Conservation (phyloP, 2,888 invertebrate genomes). For the Oscheius sp. region DNA sequence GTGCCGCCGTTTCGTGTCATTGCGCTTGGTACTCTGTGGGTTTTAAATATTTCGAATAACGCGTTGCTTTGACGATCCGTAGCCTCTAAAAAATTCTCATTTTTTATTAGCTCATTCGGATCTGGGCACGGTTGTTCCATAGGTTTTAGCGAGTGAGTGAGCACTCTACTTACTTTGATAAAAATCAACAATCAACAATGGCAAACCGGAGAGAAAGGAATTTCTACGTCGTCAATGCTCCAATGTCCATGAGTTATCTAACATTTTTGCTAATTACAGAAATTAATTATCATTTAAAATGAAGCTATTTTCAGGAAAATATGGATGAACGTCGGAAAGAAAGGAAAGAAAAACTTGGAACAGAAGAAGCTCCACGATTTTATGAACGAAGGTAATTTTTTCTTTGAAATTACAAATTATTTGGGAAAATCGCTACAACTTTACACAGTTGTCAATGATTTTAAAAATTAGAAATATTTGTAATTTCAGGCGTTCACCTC, state of each 20-base stretch:
- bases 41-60: conserved; percentile 14
- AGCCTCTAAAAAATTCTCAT: not conserved
- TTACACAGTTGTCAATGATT: no score
- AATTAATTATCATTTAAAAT: not conserved
- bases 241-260: not conserved
- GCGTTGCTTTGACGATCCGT: conserved; percentile 4
- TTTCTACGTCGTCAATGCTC: not conserved
- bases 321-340: conserved; percentile 65
- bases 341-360: conserved; percentile 45
- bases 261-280: not conserved
- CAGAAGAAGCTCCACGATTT: conserved; percentile 11
- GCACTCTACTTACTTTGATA: conserved; percentile 27
- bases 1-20: not conserved
- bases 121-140: conserved; percentile 30
- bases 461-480: no score
- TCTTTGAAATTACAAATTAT: no score
- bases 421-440: no score
- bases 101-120: conserved; percentile 18
- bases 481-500: conserved; percentile 32
- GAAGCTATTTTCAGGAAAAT: conserved; percentile 50
- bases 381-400: conserved; percentile 26
- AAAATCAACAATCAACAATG: not conserved
- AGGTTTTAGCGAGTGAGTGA: conserved; percentile 41
- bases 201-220: not conserved
- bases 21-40: conserved; percentile 19